Conservation (phyloP, 92 coral and sea anemone species). For the Porites lobata region DNA sequence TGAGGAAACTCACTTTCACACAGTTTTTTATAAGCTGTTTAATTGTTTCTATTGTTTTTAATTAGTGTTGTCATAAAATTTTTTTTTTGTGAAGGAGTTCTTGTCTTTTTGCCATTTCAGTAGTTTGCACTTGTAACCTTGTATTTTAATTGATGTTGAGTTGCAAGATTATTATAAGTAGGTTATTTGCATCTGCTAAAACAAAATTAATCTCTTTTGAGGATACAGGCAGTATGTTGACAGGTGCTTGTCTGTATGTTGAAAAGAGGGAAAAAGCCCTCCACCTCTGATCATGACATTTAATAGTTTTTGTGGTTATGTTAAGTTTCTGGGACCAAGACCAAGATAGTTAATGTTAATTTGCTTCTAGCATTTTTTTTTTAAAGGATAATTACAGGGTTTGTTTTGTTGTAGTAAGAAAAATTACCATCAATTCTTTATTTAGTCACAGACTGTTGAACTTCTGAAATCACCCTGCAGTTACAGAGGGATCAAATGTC, state of each 20-base stretch:
- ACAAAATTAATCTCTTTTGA: not conserved
- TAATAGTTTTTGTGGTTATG: not conserved
- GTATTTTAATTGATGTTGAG: too few species aligned
- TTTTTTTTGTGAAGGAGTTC: too few species aligned
- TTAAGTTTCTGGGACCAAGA: not conserved
- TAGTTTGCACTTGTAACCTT: too few species aligned
- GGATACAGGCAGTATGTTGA: not conserved
- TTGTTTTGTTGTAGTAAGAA: too few species aligned
- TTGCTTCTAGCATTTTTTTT: not conserved
- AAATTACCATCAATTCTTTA: not conserved
- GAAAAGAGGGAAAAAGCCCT: not conserved
- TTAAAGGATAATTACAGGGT: too few species aligned
- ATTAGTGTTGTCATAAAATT: too few species aligned
- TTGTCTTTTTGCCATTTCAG: too few species aligned
- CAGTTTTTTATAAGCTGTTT: too few species aligned
- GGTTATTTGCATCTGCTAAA: not conserved
- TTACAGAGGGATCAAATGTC: slow-evolving; percentile 32
- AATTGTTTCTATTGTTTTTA: too few species aligned
- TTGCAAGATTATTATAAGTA: too few species aligned
- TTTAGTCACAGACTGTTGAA: not conserved
- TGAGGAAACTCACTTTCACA: not conserved
- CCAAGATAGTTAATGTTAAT: slow-evolving; percentile 8
- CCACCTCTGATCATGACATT: not conserved
- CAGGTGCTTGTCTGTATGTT: not conserved
- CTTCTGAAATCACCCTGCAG: slow-evolving; percentile 1